Base-by-base conservation (phyloP, 2,888 invertebrate species). In the Drosophila merina region DNA sequence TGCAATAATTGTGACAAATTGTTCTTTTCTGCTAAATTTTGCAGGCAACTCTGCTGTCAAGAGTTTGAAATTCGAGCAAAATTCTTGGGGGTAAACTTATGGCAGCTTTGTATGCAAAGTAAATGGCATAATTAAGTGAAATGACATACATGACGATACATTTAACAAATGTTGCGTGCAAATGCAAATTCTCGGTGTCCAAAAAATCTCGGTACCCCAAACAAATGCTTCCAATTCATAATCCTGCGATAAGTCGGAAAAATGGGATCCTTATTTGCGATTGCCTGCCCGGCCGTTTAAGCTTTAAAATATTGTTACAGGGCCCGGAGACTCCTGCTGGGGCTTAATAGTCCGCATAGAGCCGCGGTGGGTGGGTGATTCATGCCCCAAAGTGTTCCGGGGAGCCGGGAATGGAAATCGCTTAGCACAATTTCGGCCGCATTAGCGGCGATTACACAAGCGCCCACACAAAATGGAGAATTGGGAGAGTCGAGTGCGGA, bases 1-100 rank as follows among this genome's bases (percentile, higher is more conserved):
- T 57, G 74, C 57, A 75, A 78, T 86, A 88, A 86, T 85, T 85
- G 81, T 85, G 84, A 85, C 81, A 85, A 86, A 85, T 88, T 80
- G 76, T 73, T 58, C 69, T 66, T 67, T 74, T 74, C 57, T 72
- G 64, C 57, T 57, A 57, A 73, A 58, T 60, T 60, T 36, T 66
- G 47, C 58, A 48, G 26, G 54, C 45, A 47, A 28, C 30, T 31
- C 31, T 14, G 33, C 40, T 49, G 14, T 48, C 63, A 44, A 49
- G 36, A 42, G 52, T 49, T 52, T 59, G 31, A 54, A 66, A 58
- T 67, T 84, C 51, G 68, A 68, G 55, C 57, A 57, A 49, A 51
- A 58, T 57, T 78, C 72, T 78, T 74, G 6, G 54, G 54, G 49
- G 28, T 55, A 64, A 57, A 63, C 66, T 69, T 74, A 76, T 72